These are phyloP conservation scores for Pseudococcus jackbeardsleyi DNA, from an alignment of 2,888 invertebrate species.

Conservation along the genomic window DNA sequence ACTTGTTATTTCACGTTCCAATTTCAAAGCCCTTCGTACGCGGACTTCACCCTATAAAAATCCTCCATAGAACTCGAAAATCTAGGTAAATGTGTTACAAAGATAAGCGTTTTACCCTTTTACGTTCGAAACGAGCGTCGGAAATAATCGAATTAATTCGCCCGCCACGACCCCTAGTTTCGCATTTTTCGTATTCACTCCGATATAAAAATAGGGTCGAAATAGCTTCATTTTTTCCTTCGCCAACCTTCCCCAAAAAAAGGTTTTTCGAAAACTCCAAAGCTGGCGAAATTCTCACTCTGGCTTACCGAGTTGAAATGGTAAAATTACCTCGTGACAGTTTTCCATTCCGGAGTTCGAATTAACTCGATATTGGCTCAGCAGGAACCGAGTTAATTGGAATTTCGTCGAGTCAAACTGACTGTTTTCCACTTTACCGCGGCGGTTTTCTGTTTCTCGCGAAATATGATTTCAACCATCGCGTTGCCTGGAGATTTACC, in stretches of 20 bases:
- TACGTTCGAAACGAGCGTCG: not conserved
- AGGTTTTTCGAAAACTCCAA: not conserved
- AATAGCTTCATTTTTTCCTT: slow-evolving; percentile 6
- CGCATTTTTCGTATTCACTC: not conserved
- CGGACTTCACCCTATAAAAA: not conserved
- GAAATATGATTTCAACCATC: not conserved
- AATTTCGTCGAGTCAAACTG: not conserved
- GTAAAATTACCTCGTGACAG: not conserved
- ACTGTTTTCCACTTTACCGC: not conserved
- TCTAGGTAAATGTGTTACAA: slow-evolving; percentile 5
- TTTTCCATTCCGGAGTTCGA: not conserved
- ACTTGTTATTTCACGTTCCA: slow-evolving; percentile 10
- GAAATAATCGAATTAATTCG: slow-evolving; percentile 31
- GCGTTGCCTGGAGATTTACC: not conserved
- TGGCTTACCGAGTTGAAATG: not conserved
- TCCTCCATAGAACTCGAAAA: not conserved
- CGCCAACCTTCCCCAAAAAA: not conserved
- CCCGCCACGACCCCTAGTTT: not conserved
- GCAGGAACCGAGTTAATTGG: not conserved
- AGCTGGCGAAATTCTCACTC: not conserved
- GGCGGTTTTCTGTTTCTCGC: not conserved
- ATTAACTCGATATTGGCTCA: not conserved
- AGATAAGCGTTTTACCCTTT: not conserved
- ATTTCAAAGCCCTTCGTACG: not conserved
- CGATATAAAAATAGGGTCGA: not conserved